Evolutionary conservation across 2,113 vertebrate species (phyloP).

Genomic region (Willisornis vidua): DNA sequence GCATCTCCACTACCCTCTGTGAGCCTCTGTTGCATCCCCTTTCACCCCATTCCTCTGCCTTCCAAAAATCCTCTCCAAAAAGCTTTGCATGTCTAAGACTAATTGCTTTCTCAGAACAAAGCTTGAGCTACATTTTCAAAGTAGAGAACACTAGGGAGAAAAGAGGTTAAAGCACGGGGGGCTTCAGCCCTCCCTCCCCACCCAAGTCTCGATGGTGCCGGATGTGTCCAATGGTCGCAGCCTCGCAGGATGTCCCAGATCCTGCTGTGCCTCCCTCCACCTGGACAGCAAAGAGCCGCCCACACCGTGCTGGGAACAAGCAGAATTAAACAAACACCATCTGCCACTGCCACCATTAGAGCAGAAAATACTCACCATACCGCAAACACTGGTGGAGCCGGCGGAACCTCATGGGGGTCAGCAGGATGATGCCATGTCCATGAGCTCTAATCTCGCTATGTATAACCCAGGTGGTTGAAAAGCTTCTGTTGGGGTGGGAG

Average conservation of each 20-base stretch:
- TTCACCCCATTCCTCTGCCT: accelerated
- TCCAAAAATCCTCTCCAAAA: background rate
- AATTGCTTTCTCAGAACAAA: background rate
- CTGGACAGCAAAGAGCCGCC: background rate
- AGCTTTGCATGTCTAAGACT: background rate
- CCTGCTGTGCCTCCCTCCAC: background rate
- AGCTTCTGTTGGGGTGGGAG: background rate
- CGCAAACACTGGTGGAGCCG: background rate
- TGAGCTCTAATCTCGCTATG: accelerated
- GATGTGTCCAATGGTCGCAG: accelerated
- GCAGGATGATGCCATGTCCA: accelerated
- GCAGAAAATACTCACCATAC: background rate
- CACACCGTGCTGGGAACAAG: background rate
- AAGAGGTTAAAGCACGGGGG: background rate
- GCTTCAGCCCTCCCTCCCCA: background rate
- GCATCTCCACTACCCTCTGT: background rate
- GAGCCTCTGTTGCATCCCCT: background rate
- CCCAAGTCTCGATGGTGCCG: accelerated
- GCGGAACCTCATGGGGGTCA: accelerated
- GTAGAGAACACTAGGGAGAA: background rate
- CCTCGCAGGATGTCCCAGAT: background rate
- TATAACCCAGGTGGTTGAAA: background rate
- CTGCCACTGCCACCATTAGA: background rate
- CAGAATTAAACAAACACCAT: constrained; percentile 32
- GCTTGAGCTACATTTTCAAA: background rate